Percentiles rank a stretch among this genome's conserved stretches.
Evolutionary conservation across 1,140 invertebrate species (phyloP).

Genomic region (Nasonia giraulti): DNA sequence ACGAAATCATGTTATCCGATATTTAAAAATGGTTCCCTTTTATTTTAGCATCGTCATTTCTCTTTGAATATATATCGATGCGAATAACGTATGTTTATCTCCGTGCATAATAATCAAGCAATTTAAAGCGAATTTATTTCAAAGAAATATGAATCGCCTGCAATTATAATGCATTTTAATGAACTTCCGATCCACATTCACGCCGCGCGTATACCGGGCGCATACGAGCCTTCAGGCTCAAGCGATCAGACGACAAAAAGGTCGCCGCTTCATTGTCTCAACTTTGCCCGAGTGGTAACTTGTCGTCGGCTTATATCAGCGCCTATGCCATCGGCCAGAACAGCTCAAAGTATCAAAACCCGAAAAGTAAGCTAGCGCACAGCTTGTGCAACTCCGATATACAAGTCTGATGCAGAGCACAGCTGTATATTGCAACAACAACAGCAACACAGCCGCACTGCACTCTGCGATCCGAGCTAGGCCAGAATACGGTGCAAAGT

Average conservation of each 20-base stretch:
- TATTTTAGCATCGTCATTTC: no score
- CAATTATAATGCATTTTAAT: neutral
- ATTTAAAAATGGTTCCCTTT: no score
- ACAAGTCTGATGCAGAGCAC: neutral
- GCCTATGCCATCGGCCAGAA: neutral
- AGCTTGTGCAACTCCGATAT: constrained; percentile 24
- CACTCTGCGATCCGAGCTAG: neutral
- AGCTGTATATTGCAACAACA: no score
- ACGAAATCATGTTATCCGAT: no score
- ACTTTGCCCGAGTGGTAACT: neutral
- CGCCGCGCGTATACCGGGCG: no score
- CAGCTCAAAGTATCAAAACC: neutral
- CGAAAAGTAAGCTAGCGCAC: neutral
- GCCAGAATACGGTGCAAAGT: neutral
- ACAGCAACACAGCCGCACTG: neutral
- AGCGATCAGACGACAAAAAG: neutral
- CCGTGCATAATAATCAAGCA: no score
- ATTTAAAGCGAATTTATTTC: no score
- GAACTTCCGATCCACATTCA: neutral
- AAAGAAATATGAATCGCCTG: no score
- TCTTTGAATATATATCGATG: no score
- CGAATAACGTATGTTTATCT: no score
- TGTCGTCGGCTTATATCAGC: no score
- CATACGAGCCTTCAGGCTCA: neutral
- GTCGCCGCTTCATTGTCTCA: neutral